These are phyloP conservation scores for Galbula dea DNA, from an alignment of 2,113 vertebrate genomes.

Conservation along the genomic window DNA sequence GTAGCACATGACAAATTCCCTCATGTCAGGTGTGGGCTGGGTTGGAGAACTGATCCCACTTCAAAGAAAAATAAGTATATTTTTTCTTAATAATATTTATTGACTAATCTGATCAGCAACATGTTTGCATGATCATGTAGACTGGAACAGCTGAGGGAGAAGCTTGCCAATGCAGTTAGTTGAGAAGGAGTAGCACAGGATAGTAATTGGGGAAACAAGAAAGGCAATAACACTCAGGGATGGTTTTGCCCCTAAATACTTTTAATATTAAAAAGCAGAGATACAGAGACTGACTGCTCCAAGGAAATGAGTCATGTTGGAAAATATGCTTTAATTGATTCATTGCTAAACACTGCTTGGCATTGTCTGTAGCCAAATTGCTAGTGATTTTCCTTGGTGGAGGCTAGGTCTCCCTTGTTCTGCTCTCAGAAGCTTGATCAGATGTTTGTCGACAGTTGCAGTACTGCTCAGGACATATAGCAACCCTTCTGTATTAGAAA, in stretches of 20 bases:
- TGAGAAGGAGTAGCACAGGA: background rate
- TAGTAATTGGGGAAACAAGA: background rate
- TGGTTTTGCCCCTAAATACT: background rate
- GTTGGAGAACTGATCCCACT: background rate
- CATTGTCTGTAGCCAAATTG: background rate
- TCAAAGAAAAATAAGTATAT: background rate
- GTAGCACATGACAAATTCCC: background rate
- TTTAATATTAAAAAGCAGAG: background rate
- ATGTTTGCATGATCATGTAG: accelerated
- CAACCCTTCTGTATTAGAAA: background rate
- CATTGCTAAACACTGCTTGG: background rate
- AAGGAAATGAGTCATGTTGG: background rate
- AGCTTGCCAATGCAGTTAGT: background rate
- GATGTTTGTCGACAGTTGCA: background rate
- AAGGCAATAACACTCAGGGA: background rate
- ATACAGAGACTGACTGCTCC: background rate
- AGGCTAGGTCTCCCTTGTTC: background rate
- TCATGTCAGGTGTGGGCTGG: background rate
- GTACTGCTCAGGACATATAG: background rate
- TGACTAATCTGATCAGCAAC: background rate
- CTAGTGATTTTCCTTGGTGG: background rate
- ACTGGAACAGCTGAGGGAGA: background rate
- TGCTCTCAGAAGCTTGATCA: background rate
- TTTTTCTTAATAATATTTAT: background rate
- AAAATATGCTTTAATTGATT: background rate